Percentiles rank a stretch among this genome's conserved stretches.
phyloP scores from a whole-genome alignment of 2,113 vertebrate genomes.

The Reinhardtius hippoglossoides region DNA sequence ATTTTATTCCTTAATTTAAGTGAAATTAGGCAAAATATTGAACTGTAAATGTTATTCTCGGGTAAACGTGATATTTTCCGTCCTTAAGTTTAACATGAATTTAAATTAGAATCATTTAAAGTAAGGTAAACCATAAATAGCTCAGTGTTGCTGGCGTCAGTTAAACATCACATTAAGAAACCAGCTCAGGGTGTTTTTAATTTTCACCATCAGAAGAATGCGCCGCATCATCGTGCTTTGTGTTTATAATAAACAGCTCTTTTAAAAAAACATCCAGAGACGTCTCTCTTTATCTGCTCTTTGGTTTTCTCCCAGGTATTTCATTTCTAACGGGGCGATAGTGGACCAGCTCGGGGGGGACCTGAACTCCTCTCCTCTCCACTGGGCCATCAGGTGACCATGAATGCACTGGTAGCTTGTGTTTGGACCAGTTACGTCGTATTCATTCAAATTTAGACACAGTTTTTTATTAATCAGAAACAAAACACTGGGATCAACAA shows the following conservation, averaged over 20 bases:
- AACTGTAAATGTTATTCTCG: background rate
- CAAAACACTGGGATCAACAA: too few species aligned
- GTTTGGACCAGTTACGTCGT: too few species aligned
- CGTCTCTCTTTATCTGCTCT: background rate
- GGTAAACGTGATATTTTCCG: too few species aligned
- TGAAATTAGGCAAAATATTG: background rate
- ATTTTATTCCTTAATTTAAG: background rate
- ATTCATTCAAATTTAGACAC: too few species aligned
- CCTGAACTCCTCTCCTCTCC: slow-evolving; percentile 95
- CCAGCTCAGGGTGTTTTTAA: background rate
- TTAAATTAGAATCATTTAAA: background rate
- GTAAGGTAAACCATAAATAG: background rate
- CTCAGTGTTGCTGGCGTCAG: background rate
- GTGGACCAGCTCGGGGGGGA: slow-evolving; percentile 96
- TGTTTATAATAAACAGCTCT: too few species aligned
- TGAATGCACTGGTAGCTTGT: background rate
- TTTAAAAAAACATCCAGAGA: too few species aligned
- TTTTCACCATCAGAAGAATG: background rate
- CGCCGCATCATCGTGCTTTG: too few species aligned
- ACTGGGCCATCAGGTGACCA: slow-evolving; percentile 94
- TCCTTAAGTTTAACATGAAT: background rate
- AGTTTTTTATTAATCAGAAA: too few species aligned
- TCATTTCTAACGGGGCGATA: slow-evolving; percentile 93
- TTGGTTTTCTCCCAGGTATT: slow-evolving; percentile 84
- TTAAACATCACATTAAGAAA: background rate